Evolutionary conservation across 2,113 vertebrate species (phyloP), one percentile per base, ranked within the genome.

Genomic region (Choloepus hoffmanni): DNA sequence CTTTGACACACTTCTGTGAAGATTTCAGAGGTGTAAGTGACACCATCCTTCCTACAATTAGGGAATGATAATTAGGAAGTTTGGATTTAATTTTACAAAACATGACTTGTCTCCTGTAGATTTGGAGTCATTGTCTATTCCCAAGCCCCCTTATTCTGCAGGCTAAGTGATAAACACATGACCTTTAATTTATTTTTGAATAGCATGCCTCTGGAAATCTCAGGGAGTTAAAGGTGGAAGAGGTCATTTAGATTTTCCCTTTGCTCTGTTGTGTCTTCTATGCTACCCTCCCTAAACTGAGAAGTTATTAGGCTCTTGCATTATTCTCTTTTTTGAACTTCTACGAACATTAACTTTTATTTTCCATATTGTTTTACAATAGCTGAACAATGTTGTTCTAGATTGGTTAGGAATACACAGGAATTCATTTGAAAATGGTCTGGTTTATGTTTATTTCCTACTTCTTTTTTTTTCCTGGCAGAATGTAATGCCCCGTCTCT

Each of bases 241-340:
- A 74, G 78, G 67, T 33, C 77, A 53, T 85, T 82, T 93, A 30
- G 5, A 43, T 85, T 74, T 96, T 60, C 62, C 26, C 70, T 89
- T 74, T 60, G 40, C 4, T 94, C 85, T 93, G 50, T 24, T 72
- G 36, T 40, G 26, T 36, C 55, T 85, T 87, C 53, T 63, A 19
- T 94, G 89, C 65, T 36, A 76, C 77, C 65, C 62, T 92, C 86
- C 86, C 43, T 82, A 81, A 96, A 73, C n/a, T 53, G 65, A 28
- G 65, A 89, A 68, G 79, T 82, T 13, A 91, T 95, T 73, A 68
- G 82, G 30, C 73, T 70, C 70, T 72, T 89, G 28, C 21, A 8
- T 73, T 90, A 36, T 76, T 93, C 94, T 58, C 53, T 65, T 43
- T 91, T 83, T 87, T 73, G 89, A 88, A 84, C 85, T 68, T 92